Evolutionary conservation across 2,797 vertebrate genomes (phyloP), one percentile per base, ranked within the genome.

Genomic region (Momotus momota): DNA sequence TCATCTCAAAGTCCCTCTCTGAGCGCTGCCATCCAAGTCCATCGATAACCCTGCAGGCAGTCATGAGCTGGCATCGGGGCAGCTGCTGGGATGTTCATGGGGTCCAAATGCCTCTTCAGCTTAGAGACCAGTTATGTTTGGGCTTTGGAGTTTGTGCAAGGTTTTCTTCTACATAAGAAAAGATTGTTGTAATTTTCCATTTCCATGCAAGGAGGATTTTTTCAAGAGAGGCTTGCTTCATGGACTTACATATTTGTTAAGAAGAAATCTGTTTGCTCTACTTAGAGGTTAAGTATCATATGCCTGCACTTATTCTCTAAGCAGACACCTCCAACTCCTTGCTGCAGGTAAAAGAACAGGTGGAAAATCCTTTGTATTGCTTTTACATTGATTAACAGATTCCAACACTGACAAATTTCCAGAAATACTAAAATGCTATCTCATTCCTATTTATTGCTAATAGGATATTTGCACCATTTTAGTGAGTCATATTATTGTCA

Each of bases 1-100:
- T 64, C 81, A 60, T 58, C 33, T 3, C 0, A 0, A 1, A 0
- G 18, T 23, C 57, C 35, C 57, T 71, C 41, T 84, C 40, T 41
- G 61, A 61, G 33, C 1, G 1, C 72, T 12, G 4, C 67, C 12
- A 4, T 81, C 61, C 57, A 78, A 61, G 52, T 80, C 80, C 3
- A 3, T 78, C 61, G 33, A 48, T 6, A 9, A 19, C 49, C 81
- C 83, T 23, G 23, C 33, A 88, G 55, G 51, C 67, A 51, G 40
- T 22, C 5, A 2, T 57, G 19, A 3, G 4, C 21, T 85, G 67
- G 49, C 35, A 14, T 45, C 7, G 14, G 60, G n/a, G 52, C 2
- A 8, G 64, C 26, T 9, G 1, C 8, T 9, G 66, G 64, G 55
- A 23, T 29, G n/a, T 35, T 86, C n/a, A 23, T 5, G 23, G 55